Base-by-base conservation (phyloP, 1,140 invertebrate genomes). In the Aphelinus certus region DNA sequence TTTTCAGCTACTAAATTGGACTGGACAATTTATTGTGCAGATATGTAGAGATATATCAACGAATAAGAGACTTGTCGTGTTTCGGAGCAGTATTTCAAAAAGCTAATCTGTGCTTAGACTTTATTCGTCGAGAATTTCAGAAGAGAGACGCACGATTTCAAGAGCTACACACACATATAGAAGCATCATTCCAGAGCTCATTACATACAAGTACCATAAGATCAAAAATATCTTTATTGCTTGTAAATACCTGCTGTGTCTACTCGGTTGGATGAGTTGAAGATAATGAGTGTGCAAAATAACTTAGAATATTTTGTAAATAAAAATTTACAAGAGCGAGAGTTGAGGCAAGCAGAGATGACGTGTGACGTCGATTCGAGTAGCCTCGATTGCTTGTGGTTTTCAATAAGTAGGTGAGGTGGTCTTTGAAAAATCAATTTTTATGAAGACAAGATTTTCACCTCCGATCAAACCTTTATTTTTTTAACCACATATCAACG, bases 1-100 rank as follows among this genome's bases (percentile, higher is more conserved):
- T 45, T 75, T 75, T 51, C 73, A 75, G 73, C 43, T 75, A 75
- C 67, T 75, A 75, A 75, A 43, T 74, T 68, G 57, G 66, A 46
- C 43, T 56, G 60, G 56, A 74, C 51, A 63, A 63, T 60, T 43
- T 43, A 60, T 26, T 26, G 26, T 26, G 26, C 26, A 26, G 26
- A 26, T 26, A 26, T 26, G 26, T 26, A 26, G 26, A 26, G 26
- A 26, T 26, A 26, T 26, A 26, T 26, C 1, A 45, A 60, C 45
- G 3, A 60, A 65, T 49, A 66, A 74, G 49, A 74, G 65, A 68
- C 65, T 68, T 74, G 68, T 10, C 65, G 48, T 53, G 51, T 62
- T 53, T 4, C 4, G 45, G 62, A 74, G 58, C 65, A 62, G 72
- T 68, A 63, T 55, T 56, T 68, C 57, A 68, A 47, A 48, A 63